Base-by-base conservation (phyloP, 1,140 invertebrate species). In the Formica exsecta region DNA sequence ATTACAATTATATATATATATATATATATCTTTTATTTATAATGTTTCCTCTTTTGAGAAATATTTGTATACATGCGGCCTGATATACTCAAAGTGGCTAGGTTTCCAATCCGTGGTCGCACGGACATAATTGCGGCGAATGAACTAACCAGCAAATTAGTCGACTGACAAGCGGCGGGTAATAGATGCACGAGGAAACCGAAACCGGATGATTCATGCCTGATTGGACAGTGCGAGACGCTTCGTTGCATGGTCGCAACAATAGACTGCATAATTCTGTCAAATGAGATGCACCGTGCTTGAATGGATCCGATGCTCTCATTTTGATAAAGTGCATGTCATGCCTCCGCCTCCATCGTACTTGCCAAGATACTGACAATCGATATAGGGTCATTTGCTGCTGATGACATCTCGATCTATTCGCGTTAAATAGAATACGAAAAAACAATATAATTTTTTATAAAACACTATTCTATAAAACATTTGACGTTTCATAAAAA, bases 141-240 rank as follows among this genome's bases (percentile, higher is more conserved):
- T 89, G 90, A 90, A 88, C 85, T 90, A 90, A 91, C 89, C 89
- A 79, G 90, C 87, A 90, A 91, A 91, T 91, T 91, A 91, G 89
- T 90, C 89, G 85, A 79, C 79, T 88, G 89, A 89, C 90, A 90
- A 90, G 77, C 90, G 87, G 74, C 41, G 90, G 74, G 75, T 90
- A 90, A 90, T 91, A 89, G 90, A 90, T 90, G 84, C 90, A 90
- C 77, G 84, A 91, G 89, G 89, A 90, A 90, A 90, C 90, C 83
- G 88, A 90, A 90, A 90, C 89, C 89, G 90, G 87, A 91, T 91
- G 89, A 91, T 91, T 90, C 90, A 91, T 91, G 90, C 90, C 87
- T 91, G 90, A 91, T 91, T 90, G 89, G 77, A 90, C 87, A 83
- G 84, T 84, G 75, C 84, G 89, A 91, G 89, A 90, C 85, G 90